Conservation (phyloP, 2,888 invertebrate genomes). For the Pilophorus perplexus region DNA sequence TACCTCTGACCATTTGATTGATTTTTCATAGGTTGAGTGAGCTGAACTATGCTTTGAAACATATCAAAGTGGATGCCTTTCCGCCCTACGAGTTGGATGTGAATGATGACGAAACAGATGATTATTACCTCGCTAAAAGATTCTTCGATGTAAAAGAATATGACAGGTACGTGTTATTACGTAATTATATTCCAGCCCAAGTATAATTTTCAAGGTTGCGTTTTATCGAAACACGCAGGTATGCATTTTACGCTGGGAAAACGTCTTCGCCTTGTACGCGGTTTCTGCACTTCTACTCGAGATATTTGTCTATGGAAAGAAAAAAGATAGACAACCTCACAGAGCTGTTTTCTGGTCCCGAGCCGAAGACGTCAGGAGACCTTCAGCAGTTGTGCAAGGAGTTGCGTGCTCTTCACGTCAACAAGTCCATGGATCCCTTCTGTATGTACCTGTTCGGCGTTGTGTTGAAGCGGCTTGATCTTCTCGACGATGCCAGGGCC, state of each 20-base stretch:
- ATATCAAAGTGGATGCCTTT: conserved; percentile 58
- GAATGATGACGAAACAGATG: conserved; percentile 66
- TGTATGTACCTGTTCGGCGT: conserved; percentile 86
- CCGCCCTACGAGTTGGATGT: conserved; percentile 52
- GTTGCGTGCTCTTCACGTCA: conserved; percentile 59
- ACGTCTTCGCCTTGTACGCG: conserved; percentile 68
- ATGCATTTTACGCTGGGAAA: conserved; percentile 74
- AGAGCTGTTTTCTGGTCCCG: conserved; percentile 62
- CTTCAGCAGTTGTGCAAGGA: conserved; percentile 60
- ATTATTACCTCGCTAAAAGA: conserved; percentile 75
- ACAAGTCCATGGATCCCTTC: conserved; percentile 74
- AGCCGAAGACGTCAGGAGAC: conserved; percentile 56
- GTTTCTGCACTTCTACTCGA: conserved; percentile 82
- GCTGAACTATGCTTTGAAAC: conserved; percentile 71
- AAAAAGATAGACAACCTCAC: conserved; percentile 81
- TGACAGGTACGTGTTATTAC: conserved; percentile 57
- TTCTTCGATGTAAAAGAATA: conserved; percentile 91
- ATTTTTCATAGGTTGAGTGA: conserved; percentile 70
- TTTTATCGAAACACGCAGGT: too few species aligned
- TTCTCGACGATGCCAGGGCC: conserved; percentile 73
- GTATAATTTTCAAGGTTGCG: too few species aligned
- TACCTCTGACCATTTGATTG: too few species aligned
- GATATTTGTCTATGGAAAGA: conserved; percentile 86
- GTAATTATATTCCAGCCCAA: background rate
- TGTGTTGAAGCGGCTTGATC: conserved; percentile 80